These are phyloP conservation scores for Lasioglossum albipes DNA, from an alignment of 1,140 invertebrate genomes.

Conservation along the genomic window DNA sequence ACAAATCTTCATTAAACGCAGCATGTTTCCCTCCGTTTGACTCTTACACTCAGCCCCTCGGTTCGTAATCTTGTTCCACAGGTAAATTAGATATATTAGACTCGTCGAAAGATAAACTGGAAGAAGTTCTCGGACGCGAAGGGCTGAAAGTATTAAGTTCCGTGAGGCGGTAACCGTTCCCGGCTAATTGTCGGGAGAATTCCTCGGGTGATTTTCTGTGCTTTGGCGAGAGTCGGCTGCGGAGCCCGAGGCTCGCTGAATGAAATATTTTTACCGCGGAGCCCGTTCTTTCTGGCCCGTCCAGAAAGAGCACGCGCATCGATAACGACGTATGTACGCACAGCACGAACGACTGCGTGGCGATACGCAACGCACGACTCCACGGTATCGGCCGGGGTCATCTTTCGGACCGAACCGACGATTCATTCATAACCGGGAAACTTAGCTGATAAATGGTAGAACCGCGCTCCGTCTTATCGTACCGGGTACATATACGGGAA, in stretches of 20 bases:
- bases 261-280: background rate
- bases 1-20: no score
- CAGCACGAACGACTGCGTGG: constrained; percentile 31
- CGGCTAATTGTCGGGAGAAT: background rate
- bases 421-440: constrained; percentile 52
- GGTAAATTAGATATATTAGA: no score
- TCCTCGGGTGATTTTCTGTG: background rate
- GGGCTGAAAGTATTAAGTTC: no score
- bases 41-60: no score
- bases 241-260: background rate
- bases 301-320: background rate
- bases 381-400: constrained; percentile 40
- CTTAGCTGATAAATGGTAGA: constrained; percentile 22
- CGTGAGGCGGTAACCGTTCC: no score
- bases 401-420: constrained; percentile 39
- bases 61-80: no score
- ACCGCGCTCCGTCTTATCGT: background rate
- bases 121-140: no score
- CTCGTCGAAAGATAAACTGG: no score
- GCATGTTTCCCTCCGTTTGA: no score
- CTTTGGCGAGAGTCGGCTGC: background rate
- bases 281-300: background rate
- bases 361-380: constrained; percentile 35
- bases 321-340: constrained; percentile 36
- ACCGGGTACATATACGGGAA: background rate